Percentiles rank a stretch among this genome's conserved stretches.
phyloP scores from a whole-genome alignment of 2,797 vertebrate genomes.

The Danio tinwini region DNA sequence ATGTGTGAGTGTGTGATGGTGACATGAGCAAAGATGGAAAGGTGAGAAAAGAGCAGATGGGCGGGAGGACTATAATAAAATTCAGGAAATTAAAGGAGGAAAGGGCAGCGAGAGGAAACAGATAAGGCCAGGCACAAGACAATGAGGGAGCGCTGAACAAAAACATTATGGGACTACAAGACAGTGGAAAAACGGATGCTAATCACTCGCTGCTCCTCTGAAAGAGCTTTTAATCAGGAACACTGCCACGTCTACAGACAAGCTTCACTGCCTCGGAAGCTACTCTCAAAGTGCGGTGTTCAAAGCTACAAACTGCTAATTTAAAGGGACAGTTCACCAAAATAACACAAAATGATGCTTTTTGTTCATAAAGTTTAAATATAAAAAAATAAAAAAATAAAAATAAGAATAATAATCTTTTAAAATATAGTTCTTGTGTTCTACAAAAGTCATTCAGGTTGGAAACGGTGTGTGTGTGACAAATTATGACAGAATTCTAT shows the following conservation, averaged over 20 bases:
- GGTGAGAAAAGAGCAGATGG: slow-evolving; percentile 43
- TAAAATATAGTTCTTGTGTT: not conserved
- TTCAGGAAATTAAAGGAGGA: slow-evolving; percentile 35
- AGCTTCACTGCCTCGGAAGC: not conserved
- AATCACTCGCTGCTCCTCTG: slow-evolving; percentile 47
- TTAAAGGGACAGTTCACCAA: not conserved
- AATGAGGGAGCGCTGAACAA: slow-evolving; percentile 38
- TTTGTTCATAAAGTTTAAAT: not conserved
- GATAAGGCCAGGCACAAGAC: slow-evolving; percentile 40
- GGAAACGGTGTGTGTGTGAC: not conserved
- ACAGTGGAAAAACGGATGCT: slow-evolving; percentile 4
- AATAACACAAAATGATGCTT: not conserved
- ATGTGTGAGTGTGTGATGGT: slow-evolving; percentile 45
- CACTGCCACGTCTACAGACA: slow-evolving; percentile 48
- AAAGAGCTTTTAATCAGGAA: slow-evolving; percentile 54
- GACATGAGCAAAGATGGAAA: slow-evolving; percentile 45
- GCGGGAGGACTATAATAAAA: slow-evolving; percentile 37
- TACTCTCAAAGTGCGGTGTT: not conserved
- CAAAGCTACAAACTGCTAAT: not conserved
- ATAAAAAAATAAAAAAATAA: no score
- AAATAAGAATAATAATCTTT: no score
- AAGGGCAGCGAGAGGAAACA: slow-evolving; percentile 53
- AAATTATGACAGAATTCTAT: not conserved
- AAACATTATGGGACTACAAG: slow-evolving; percentile 11
- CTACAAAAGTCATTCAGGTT: not conserved